These are phyloP conservation scores for Holacanthella duospinosa DNA, from an alignment of 2,888 invertebrate species.

Conservation along the genomic window DNA sequence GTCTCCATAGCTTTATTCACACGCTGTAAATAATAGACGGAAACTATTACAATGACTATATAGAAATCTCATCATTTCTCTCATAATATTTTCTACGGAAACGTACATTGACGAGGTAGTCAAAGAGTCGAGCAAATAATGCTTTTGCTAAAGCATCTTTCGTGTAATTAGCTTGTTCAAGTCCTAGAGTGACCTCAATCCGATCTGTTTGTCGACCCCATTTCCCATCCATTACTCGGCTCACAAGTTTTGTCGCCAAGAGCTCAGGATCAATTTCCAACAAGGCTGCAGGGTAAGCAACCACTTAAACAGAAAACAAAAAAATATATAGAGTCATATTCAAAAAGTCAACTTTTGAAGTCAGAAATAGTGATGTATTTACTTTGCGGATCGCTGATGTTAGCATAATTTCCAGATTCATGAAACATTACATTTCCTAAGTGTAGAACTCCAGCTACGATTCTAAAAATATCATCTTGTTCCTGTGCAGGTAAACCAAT, in stretches of 20 bases:
- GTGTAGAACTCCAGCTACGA: slow-evolving; percentile 54
- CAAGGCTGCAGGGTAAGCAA: slow-evolving; percentile 53
- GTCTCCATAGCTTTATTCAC: slow-evolving; percentile 55
- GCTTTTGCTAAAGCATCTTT: slow-evolving; percentile 56
- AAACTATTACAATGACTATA: no score
- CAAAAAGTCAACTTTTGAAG: no score
- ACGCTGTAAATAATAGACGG: slow-evolving; percentile 43
- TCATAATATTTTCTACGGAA: no score
- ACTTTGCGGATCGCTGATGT: slow-evolving; percentile 50
- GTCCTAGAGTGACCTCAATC: slow-evolving; percentile 54
- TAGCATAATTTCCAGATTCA: slow-evolving; percentile 49
- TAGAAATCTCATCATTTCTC: no score
- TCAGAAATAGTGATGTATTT: no score
- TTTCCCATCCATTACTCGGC: slow-evolving; percentile 55
- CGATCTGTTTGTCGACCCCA: slow-evolving; percentile 56
- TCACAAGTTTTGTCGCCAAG: slow-evolving; percentile 50
- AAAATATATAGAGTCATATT: no score
- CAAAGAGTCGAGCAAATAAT: slow-evolving; percentile 54
- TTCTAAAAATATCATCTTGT: slow-evolving; percentile 48
- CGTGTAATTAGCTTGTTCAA: slow-evolving; percentile 54
- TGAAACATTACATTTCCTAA: slow-evolving; percentile 53
- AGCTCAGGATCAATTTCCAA: slow-evolving; percentile 49
- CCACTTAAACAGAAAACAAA: no score
- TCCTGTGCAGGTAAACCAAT: slow-evolving; percentile 50
- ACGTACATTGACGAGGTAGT: slow-evolving; percentile 49